These are phyloP conservation scores for Cygnus buccinator DNA, from an alignment of 2,113 vertebrate species.

Conservation along the genomic window DNA sequence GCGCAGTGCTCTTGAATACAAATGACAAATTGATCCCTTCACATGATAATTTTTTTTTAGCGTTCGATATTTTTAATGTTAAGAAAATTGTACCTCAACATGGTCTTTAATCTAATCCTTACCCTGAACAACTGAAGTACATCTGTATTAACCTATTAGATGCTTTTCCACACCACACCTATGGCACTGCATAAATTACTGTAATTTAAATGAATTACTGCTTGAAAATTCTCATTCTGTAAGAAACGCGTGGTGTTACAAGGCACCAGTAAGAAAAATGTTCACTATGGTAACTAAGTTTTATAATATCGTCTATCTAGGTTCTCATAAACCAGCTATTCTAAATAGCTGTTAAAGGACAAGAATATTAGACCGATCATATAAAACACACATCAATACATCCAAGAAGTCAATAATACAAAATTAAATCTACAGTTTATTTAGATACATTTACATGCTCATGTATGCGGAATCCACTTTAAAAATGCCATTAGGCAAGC, in stretches of 20 bases:
- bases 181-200: conserved; percentile 64
- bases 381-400: conserved; percentile 21
- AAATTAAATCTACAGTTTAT: conserved; percentile 57
- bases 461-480: conserved; percentile 14
- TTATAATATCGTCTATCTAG: conserved; percentile 36
- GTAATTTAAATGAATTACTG: conserved; percentile 68
- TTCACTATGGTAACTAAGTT: conserved; percentile 39
- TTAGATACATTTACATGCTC: conserved; percentile 26
- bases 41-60: not conserved
- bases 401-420: conserved; percentile 14
- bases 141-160: conserved; percentile 46
- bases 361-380: conserved; percentile 10
- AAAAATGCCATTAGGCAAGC: conserved; percentile 32
- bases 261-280: conserved; percentile 9
- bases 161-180: conserved; percentile 55
- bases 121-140: conserved; percentile 27
- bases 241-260: conserved; percentile 37
- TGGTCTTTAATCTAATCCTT: conserved; percentile 28
- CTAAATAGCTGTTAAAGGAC: conserved; percentile 24
- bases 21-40: conserved; percentile 26
- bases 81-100: conserved; percentile 23
- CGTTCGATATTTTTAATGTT: not conserved
- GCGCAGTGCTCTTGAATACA: not conserved
- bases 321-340: conserved; percentile 38
- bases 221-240: conserved; percentile 58